A percentile compares a stretch with the other conserved stretches of the same genome.
phyloP scores from a whole-genome alignment of 2,113 vertebrate genomes.

The Strigops habroptila region DNA sequence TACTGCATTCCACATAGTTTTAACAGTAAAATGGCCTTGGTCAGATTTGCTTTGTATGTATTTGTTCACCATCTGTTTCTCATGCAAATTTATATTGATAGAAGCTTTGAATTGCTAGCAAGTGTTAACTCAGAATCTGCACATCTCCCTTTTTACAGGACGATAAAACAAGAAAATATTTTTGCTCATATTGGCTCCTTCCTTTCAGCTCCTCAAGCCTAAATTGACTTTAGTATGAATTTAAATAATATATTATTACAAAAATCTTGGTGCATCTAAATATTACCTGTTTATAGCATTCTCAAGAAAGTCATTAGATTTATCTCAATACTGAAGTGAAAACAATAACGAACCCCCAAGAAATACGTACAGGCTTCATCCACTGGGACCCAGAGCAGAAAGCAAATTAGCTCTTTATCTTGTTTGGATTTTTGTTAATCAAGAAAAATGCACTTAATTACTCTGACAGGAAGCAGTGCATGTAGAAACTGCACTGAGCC shows the following conservation, averaged over 20 bases:
- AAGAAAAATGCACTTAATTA: conserved; percentile 69
- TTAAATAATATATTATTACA: neutral
- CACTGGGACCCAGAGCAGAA: conserved; percentile 44
- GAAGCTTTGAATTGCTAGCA: neutral
- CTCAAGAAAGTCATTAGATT: neutral
- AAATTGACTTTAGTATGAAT: neutral
- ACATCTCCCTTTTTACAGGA: neutral
- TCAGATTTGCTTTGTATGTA: neutral
- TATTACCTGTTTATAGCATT: neutral
- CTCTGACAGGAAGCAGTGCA: conserved; percentile 59
- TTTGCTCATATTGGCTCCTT: neutral
- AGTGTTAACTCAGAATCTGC: neutral
- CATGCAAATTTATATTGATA: neutral
- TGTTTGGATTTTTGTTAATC: conserved; percentile 66
- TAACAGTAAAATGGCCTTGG: neutral
- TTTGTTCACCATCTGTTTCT: neutral
- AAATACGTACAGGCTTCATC: conserved; percentile 19
- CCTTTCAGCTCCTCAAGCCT: neutral
- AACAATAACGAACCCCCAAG: neutral
- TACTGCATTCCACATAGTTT: neutral
- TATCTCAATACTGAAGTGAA: neutral
- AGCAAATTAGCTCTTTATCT: conserved; percentile 64
- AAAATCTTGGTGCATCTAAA: neutral
- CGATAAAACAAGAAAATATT: neutral
- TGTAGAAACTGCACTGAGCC: conserved; percentile 38